Evolutionary conservation across 2,113 vertebrate species (phyloP), one percentile per base, ranked within the genome.

Genomic region (Spermophilus dauricus): DNA sequence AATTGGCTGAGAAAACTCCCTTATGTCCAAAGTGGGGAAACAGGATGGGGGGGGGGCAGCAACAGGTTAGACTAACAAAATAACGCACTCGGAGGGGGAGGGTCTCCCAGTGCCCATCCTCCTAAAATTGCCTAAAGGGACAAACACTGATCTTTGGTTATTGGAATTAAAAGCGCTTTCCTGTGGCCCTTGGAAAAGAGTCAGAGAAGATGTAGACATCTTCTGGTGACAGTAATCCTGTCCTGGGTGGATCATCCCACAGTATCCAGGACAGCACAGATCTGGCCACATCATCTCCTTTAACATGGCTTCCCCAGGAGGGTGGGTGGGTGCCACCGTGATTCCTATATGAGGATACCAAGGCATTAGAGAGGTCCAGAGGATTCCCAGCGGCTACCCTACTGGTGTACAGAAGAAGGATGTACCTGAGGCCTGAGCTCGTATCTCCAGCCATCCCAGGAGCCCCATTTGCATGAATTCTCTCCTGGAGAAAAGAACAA

Each of bases 1-100:
- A 80, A 92, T 28, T 94, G 86, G 9, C 45, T 94, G 86, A 90
- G 76, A 94, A 95, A 94, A 80, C 56, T 75, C 32, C 63, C 22
- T 61, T 48, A 58, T 63, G 84, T 86, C 69, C 83, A 89, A 96
- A 94, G 34, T 73, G 28, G 20, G 12, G 24, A 83, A 58, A 89
- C 7, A 51, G 56, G 37, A 73, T 61, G 75, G 34, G 16, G 53
- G 39, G 45, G 65, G 78, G 90, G 39, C 73, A 45, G 53, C 39
- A 67, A 61, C 8, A 56, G 67, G 80, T 82, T 51, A 80, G 63
- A 87, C 76, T 69, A 86, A 80, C 18, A 67, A 76, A 92, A 86
- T 42, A 72, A 81, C 18, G 17, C 4, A 30, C 22, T 28, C 12
- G 16, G 48, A 48, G 1, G 14, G 11, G 8, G 16, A 76, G 48